Conservation (phyloP, 1,140 invertebrate genomes). For the Trypoxylus dichotomus region DNA sequence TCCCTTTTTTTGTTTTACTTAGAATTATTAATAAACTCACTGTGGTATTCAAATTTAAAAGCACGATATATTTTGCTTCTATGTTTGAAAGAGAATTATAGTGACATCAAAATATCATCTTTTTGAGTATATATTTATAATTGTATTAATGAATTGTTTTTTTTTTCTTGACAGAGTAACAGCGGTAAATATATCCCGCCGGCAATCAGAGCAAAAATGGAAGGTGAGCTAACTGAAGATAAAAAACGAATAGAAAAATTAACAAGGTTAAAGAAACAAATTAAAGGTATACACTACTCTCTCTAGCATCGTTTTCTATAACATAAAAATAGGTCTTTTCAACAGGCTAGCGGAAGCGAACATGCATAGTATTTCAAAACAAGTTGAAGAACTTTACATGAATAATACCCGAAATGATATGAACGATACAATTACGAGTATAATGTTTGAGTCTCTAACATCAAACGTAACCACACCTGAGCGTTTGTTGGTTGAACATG, state of each 20-base stretch:
- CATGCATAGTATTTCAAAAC: constrained; percentile 75
- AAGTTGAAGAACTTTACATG: constrained; percentile 75
- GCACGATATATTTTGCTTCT: too few relatives aligned
- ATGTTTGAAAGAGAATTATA: too few relatives aligned
- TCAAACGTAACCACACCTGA: constrained; percentile 69
- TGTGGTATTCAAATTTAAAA: too few relatives aligned
- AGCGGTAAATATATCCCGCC: constrained; percentile 76
- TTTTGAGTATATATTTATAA: too few relatives aligned
- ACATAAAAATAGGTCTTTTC: constrained; percentile 62
- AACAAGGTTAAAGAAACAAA: constrained; percentile 68
- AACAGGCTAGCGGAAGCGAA: constrained; percentile 89
- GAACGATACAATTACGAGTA: constrained; percentile 71
- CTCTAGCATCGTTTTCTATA: neutral
- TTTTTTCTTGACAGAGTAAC: neutral
- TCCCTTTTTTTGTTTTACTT: too few relatives aligned
- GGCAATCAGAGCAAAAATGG: constrained; percentile 63
- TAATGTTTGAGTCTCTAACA: constrained; percentile 73
- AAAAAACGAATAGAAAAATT: constrained; percentile 62
- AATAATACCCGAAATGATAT: constrained; percentile 79
- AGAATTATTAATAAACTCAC: too few relatives aligned
- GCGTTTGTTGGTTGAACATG: constrained; percentile 80
- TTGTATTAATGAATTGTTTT: neutral
- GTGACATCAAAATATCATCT: too few relatives aligned
- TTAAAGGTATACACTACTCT: constrained; percentile 65
- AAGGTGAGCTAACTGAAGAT: constrained; percentile 50